Conservation (phyloP, 64 coral and sea anemone species). For the Astreopora myriophthalma region DNA sequence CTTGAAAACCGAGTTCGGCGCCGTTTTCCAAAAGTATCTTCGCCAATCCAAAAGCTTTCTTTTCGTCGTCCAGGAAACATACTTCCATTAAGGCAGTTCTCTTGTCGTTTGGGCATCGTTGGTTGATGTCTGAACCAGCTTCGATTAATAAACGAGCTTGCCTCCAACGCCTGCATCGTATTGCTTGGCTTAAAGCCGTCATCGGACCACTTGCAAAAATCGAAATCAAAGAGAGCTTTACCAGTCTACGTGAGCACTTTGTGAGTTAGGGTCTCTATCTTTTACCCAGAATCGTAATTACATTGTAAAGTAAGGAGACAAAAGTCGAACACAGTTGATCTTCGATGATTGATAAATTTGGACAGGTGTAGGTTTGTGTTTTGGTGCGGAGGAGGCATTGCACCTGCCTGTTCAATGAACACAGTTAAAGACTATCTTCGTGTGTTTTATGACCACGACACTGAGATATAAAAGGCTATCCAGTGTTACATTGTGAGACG, state of each 20-base stretch:
- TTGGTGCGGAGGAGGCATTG: background rate
- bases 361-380: conserved; percentile 19
- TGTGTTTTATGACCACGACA: too few species aligned
- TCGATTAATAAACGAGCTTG: conserved; percentile 78
- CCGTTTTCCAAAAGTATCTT: conserved; percentile 77
- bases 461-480: too few species aligned
- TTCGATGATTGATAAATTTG: background rate
- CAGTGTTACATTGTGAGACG: too few species aligned
- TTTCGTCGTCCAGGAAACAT: conserved; percentile 81
- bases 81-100: conserved; percentile 78
- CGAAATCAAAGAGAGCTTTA: background rate
- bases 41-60: conserved; percentile 67
- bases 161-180: conserved; percentile 71
- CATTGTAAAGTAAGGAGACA: background rate
- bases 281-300: background rate
- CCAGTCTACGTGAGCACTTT: background rate
- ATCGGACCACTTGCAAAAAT: background rate
- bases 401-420: background rate
- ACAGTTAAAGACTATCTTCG: background rate
- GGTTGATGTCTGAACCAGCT: conserved; percentile 76
- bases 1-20: conserved; percentile 54
- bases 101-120: conserved; percentile 30
- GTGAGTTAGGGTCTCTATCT: background rate
- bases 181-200: conserved; percentile 75
- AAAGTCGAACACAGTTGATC: background rate